Conservation (phyloP, 2,113 vertebrate species). For the Corythoichthys haematopterus region DNA sequence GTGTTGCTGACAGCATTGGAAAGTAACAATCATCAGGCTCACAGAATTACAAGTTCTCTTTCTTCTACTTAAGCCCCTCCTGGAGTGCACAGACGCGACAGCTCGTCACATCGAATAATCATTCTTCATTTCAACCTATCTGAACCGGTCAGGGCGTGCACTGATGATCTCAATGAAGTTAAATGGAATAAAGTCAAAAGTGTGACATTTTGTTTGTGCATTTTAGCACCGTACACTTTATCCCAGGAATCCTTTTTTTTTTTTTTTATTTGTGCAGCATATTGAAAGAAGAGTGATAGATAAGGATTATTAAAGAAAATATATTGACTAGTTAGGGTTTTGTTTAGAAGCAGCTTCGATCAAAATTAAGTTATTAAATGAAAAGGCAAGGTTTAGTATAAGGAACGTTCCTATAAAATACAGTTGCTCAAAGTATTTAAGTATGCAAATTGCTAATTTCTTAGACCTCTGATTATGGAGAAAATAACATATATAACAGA, state of each 20-base stretch:
- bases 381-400: too few species aligned
- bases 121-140: conserved; percentile 34
- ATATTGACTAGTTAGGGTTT: too few species aligned
- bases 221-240: conserved; percentile 31
- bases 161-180: conserved; percentile 14
- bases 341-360: too few species aligned
- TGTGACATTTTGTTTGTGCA: conserved; percentile 18
- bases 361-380: too few species aligned
- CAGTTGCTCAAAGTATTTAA: too few species aligned
- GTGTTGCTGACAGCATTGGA: conserved; percentile 45
- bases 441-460: too few species aligned
- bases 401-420: too few species aligned
- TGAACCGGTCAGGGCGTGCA: conserved; percentile 14
- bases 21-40: conserved; percentile 39
- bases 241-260: conserved; percentile 30
- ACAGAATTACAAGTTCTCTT: conserved; percentile 35
- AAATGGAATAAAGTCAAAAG: conserved; percentile 28
- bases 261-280: conserved; percentile 57
- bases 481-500: too few species aligned
- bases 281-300: conserved; percentile 10
- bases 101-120: conserved; percentile 32
- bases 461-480: too few species aligned
- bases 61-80: conserved; percentile 40
- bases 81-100: conserved; percentile 29
- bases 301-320: background rate